These are phyloP conservation scores for Mythimna pallens DNA, from an alignment of 2,888 invertebrate species.

Conservation along the genomic window DNA sequence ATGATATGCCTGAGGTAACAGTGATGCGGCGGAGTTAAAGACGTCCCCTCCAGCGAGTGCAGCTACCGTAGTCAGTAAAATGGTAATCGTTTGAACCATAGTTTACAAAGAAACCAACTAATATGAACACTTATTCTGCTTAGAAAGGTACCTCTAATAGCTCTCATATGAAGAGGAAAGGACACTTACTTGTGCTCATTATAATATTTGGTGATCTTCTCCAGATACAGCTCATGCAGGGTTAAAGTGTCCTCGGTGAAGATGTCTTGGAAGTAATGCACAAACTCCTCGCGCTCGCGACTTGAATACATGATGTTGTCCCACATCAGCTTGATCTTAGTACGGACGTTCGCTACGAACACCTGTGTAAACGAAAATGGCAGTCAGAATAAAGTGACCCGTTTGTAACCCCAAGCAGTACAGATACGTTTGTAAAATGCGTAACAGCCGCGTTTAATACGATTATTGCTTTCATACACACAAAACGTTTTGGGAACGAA, in stretches of 20 bases:
- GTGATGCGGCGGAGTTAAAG: too few species aligned
- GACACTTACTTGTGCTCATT: constrained; percentile 90
- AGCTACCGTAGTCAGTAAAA: too few species aligned
- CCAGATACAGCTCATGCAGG: constrained; percentile 94
- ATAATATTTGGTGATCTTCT: constrained; percentile 92
- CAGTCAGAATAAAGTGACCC: not conserved
- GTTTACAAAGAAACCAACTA: not conserved
- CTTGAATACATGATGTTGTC: constrained; percentile 93
- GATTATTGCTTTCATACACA: not conserved
- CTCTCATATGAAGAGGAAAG: not conserved
- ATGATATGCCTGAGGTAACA: not conserved
- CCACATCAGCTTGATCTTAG: constrained; percentile 94
- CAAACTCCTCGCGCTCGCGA: constrained; percentile 91
- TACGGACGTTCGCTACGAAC: constrained; percentile 92
- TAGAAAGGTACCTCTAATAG: not conserved
- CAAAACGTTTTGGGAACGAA: too few species aligned
- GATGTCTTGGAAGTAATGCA: constrained; percentile 92
- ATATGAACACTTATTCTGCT: not conserved
- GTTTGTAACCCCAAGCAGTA: not conserved
- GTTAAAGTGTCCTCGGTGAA: constrained; percentile 95
- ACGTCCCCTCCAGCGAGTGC: too few species aligned
- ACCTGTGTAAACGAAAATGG: constrained; percentile 74
- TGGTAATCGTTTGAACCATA: too few species aligned
- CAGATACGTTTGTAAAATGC: not conserved
- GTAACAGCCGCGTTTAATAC: not conserved